Conservation (phyloP, 2,797 vertebrate species). For the Myotis findleyi region DNA sequence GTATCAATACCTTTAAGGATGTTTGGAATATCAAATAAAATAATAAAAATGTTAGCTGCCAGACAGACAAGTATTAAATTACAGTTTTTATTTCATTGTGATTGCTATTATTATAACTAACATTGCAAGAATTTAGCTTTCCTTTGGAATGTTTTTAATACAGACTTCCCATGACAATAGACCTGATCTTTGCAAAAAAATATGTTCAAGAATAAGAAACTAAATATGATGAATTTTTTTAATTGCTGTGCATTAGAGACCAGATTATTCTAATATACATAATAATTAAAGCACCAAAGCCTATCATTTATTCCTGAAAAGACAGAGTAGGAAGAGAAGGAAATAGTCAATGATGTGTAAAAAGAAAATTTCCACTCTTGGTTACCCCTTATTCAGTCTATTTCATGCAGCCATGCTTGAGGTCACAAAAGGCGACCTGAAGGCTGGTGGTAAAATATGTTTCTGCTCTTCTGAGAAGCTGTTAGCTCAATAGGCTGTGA, state of each 20-base stretch:
- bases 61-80: constrained; percentile 27
- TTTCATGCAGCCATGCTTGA: constrained; percentile 62
- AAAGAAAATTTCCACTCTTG: constrained; percentile 73
- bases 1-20: neutral
- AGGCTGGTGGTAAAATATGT: constrained; percentile 38
- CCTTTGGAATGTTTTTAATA: constrained; percentile 9
- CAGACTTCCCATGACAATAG: neutral
- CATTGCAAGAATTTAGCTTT: constrained; percentile 38
- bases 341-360: constrained; percentile 71
- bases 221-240: constrained; percentile 34
- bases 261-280: constrained; percentile 58
- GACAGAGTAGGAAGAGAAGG: constrained; percentile 48
- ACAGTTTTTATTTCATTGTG: neutral
- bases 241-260: constrained; percentile 20
- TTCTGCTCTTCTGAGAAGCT: constrained; percentile 63
- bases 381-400: constrained; percentile 66
- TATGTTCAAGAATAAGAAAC: constrained; percentile 28
- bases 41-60: neutral
- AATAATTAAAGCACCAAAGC: constrained; percentile 67
- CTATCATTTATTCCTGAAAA: constrained; percentile 72
- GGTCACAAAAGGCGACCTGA: neutral
- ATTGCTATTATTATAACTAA: neutral
- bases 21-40: neutral
- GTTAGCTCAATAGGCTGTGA: constrained; percentile 60
- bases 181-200: constrained; percentile 45